phyloP scores from a whole-genome alignment of 2,113 vertebrate species.

The Carettochelys insculpta region DNA sequence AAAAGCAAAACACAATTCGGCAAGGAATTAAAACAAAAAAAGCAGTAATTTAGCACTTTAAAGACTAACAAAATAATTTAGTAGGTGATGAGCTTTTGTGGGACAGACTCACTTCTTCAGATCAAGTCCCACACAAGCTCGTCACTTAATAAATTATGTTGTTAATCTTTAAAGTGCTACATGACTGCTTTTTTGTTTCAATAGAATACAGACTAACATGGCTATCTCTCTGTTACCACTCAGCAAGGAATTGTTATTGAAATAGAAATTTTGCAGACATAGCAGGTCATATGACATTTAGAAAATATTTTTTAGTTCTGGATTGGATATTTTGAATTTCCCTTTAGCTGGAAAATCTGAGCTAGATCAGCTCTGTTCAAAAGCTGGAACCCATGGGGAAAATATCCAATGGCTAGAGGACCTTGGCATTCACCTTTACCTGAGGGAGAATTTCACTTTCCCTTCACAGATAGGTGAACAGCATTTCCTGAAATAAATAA shows the following conservation, averaged over 20 bases:
- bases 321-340: neutral
- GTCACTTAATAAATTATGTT: too few relatives aligned
- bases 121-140: too few relatives aligned
- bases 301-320: neutral
- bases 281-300: neutral
- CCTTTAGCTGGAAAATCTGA: neutral
- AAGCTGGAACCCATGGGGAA: neutral
- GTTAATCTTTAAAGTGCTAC: too few relatives aligned
- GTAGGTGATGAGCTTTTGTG: too few relatives aligned
- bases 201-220: too few relatives aligned
- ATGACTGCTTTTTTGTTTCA: too few relatives aligned
- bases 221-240: too few relatives aligned
- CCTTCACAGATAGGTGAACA: slow-evolving; percentile 43
- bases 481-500: slow-evolving; percentile 46
- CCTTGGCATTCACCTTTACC: slow-evolving; percentile 42
- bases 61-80: too few relatives aligned
- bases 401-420: slow-evolving; percentile 23
- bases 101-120: too few relatives aligned
- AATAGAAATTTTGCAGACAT: neutral
- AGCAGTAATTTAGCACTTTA: too few relatives aligned
- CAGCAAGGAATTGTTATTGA: neutral
- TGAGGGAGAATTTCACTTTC: slow-evolving; percentile 55
- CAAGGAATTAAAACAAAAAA: too few relatives aligned
- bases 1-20: neutral
- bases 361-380: neutral